Conservation (phyloP, 2,797 vertebrate genomes). For the Caiman crocodilus region DNA sequence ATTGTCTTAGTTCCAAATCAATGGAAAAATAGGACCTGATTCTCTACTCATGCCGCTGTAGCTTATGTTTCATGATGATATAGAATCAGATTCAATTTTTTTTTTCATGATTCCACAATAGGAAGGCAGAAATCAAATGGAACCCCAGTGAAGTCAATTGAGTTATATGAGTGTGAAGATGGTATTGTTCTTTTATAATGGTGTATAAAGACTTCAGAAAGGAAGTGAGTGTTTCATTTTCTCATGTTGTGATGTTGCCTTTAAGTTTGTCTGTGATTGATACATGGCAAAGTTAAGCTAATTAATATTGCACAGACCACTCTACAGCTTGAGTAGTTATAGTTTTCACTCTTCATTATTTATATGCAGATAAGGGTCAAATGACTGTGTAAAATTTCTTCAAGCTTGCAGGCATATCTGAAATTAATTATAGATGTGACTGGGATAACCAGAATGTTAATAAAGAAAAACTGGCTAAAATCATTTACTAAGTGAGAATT, state of each 20-base stretch:
- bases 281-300: background rate
- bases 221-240: background rate
- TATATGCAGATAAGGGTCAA: background rate
- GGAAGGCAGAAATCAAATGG: background rate
- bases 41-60: background rate
- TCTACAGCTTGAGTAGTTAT: background rate
- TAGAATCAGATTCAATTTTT: background rate
- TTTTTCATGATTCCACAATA: background rate
- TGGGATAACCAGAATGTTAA: background rate
- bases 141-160: background rate
- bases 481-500: background rate
- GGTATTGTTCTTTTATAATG: background rate
- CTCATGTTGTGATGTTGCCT: background rate
- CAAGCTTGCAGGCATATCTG: background rate
- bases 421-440: background rate
- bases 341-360: background rate
- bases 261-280: background rate
- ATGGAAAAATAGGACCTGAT: background rate
- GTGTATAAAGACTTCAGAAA: too few relatives aligned
- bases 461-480: background rate
- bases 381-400: background rate
- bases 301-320: background rate
- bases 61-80: background rate
- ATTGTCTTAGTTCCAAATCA: background rate
- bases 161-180: background rate